phyloP scores from a whole-genome alignment of 2,113 vertebrate species.

The Trichechus manatus region DNA sequence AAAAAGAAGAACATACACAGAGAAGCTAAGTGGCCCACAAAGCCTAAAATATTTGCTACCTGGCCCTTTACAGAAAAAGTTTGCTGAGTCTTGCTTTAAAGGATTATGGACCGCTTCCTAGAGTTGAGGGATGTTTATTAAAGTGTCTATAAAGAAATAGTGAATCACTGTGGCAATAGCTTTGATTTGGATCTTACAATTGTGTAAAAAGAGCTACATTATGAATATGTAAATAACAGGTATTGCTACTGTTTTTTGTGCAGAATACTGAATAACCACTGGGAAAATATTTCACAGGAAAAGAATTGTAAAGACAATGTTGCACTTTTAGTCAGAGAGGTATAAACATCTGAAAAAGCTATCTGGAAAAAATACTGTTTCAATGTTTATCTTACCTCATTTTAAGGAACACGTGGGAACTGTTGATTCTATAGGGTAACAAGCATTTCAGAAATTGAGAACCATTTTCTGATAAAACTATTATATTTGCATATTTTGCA shows the following conservation, averaged over 20 bases:
- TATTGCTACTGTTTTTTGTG: constrained; percentile 61
- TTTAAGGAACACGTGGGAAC: constrained; percentile 52
- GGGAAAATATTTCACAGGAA: constrained; percentile 48
- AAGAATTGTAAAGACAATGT: constrained; percentile 56
- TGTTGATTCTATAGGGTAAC: neutral
- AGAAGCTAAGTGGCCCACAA: neutral
- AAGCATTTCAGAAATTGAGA: neutral
- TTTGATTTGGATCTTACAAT: constrained; percentile 61
- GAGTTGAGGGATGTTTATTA: constrained; percentile 75
- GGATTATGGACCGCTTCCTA: constrained; percentile 60
- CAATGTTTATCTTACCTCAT: constrained; percentile 55
- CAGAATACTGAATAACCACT: neutral
- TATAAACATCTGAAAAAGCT: neutral
- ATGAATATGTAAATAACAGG: neutral
- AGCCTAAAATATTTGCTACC: neutral
- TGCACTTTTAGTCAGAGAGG: constrained; percentile 58
- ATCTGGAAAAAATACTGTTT: neutral
- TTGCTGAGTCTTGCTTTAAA: constrained; percentile 19
- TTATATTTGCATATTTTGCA: constrained; percentile 46
- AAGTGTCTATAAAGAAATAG: constrained; percentile 64
- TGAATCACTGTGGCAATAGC: constrained; percentile 50
- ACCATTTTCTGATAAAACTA: constrained; percentile 15
- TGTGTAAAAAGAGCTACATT: constrained; percentile 21
- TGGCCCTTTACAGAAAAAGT: neutral
- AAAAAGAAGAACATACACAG: neutral